phyloP scores from a whole-genome alignment of 2,888 invertebrate genomes.

The Atrina japonica region DNA sequence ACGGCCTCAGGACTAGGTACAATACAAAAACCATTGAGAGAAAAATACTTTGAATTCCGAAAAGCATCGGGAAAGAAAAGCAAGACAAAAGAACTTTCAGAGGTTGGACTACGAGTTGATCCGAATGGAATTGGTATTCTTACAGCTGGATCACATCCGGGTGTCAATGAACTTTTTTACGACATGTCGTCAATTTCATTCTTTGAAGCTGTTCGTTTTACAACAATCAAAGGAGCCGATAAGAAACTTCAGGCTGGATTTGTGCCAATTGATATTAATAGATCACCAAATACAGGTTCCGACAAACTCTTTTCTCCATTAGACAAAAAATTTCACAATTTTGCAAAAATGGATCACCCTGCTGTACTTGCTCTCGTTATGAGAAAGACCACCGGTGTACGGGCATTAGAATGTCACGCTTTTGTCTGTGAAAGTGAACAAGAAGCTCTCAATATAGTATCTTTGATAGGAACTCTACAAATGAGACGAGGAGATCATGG shows the following conservation, averaged over 20 bases:
- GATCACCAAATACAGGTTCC: constrained; percentile 62
- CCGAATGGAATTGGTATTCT: constrained; percentile 95
- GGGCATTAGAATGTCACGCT: constrained; percentile 98
- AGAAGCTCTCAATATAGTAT: constrained; percentile 59
- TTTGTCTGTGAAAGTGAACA: constrained; percentile 87
- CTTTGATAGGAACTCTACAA: constrained; percentile 19
- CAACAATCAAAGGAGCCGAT: constrained; percentile 73
- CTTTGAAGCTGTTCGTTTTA: constrained; percentile 77
- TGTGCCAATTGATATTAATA: constrained; percentile 85
- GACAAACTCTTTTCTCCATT: constrained; percentile 89
- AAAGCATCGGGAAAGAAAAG: constrained; percentile 64
- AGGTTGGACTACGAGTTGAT: constrained; percentile 85
- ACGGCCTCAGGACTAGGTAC: constrained; percentile 96
- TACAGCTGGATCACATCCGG: constrained; percentile 97
- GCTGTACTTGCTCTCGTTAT: constrained; percentile 98
- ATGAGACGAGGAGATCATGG: constrained; percentile 15
- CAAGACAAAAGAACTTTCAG: constrained; percentile 44
- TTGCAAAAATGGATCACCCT: constrained; percentile 95
- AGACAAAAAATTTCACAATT: constrained; percentile 96
- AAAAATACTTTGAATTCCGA: constrained; percentile 97
- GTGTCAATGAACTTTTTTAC: constrained; percentile 87
- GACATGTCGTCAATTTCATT: constrained; percentile 83
- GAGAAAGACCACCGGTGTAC: constrained; percentile 96
- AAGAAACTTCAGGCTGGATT: constrained; percentile 83
- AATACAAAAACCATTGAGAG: constrained; percentile 97